Evolutionary conservation across 2,888 invertebrate species (phyloP).

Genomic region (Pilophorus perplexus): DNA sequence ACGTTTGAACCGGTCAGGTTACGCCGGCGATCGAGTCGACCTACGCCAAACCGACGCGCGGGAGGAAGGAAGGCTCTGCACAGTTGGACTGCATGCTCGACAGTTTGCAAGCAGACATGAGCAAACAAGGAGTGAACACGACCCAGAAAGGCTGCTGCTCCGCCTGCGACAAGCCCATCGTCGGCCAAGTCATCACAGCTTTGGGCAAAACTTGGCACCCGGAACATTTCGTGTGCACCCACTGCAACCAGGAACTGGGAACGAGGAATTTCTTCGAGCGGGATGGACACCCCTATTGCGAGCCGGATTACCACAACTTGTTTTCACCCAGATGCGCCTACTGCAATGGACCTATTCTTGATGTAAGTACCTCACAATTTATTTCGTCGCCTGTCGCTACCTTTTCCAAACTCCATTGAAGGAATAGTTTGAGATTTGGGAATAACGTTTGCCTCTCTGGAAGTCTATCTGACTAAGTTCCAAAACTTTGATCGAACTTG

Average conservation of each 20-base stretch:
- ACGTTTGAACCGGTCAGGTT: too few relatives aligned
- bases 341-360: slow-evolving; percentile 97
- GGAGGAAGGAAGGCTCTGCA: slow-evolving; percentile 48
- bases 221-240: slow-evolving; percentile 97
- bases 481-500: too few relatives aligned
- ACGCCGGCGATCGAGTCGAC: slow-evolving; percentile 57
- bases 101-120: slow-evolving; percentile 93
- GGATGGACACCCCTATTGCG: slow-evolving; percentile 95
- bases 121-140: slow-evolving; percentile 96
- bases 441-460: too few relatives aligned
- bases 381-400: too few relatives aligned
- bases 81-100: slow-evolving; percentile 89
- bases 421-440: too few relatives aligned
- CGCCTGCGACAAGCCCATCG: slow-evolving; percentile 98
- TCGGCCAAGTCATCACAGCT: slow-evolving; percentile 93
- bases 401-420: too few relatives aligned
- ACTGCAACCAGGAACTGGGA: slow-evolving; percentile 94
- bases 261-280: slow-evolving; percentile 98
- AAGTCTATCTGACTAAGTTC: too few relatives aligned
- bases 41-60: slow-evolving; percentile 66
- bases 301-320: slow-evolving; percentile 95
- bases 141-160: slow-evolving; percentile 99
- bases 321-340: slow-evolving; percentile 98
- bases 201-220: slow-evolving; percentile 99
- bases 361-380: slow-evolving; percentile 63